phyloP scores from a whole-genome alignment of 1,140 invertebrate genomes.

The Subanguina moxae region DNA sequence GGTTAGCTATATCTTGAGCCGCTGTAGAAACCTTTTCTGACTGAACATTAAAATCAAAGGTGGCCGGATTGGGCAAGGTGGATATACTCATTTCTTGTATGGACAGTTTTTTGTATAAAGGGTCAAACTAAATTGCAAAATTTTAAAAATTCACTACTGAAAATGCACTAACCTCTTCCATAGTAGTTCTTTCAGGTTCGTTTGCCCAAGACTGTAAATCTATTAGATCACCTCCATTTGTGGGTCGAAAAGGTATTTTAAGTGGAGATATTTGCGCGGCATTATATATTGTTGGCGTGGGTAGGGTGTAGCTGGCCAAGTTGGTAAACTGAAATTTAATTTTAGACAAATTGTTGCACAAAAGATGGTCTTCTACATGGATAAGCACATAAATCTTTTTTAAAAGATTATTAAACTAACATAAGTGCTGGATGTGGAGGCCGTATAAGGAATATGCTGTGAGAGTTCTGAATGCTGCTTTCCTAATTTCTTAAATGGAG shows the following conservation, averaged over 20 bases:
- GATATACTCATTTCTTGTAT: neutral
- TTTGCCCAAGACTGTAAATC: constrained; percentile 25
- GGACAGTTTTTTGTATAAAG: constrained; percentile 25
- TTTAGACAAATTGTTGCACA: too few species aligned
- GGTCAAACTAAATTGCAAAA: constrained; percentile 29
- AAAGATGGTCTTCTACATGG: too few species aligned
- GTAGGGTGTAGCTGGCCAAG: neutral
- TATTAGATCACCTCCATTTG: constrained; percentile 25
- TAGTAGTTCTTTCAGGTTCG: constrained; percentile 19
- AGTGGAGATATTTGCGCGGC: constrained; percentile 7
- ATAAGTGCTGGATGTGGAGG: neutral
- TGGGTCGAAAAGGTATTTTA: constrained; percentile 28
- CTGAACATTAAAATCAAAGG: neutral
- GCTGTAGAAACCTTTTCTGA: neutral
- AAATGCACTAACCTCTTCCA: constrained; percentile 28
- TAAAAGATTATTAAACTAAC: neutral
- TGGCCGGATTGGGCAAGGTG: neutral
- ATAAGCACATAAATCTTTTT: neutral
- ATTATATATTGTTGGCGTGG: neutral
- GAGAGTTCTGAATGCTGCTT: neutral
- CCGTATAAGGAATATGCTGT: neutral
- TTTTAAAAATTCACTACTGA: neutral
- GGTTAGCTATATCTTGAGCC: neutral
- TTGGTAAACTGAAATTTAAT: neutral
- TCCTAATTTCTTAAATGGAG: neutral